Conservation (phyloP, 2,888 invertebrate genomes). For the Drosophila conformis region DNA sequence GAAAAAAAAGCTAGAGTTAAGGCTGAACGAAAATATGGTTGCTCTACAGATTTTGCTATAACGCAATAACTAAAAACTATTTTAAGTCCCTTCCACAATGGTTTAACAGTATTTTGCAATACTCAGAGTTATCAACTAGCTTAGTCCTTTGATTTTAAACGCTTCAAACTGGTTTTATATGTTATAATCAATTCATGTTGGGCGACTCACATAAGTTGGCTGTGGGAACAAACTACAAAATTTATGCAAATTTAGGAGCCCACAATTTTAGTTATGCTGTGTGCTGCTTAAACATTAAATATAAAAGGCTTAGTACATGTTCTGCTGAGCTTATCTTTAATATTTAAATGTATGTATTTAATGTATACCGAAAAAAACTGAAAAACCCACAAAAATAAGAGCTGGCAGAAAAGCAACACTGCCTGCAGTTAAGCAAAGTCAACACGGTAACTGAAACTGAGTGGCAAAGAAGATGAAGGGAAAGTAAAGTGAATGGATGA, state of each 20-base stretch:
- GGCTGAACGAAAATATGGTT: not conserved
- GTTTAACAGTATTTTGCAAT: not conserved
- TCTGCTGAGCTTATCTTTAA: not conserved
- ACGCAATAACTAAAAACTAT: not conserved
- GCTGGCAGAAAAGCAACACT: constrained; percentile 23
- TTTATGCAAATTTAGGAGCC: not conserved
- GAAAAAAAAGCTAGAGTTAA: not conserved
- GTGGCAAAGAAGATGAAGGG: constrained; percentile 6
- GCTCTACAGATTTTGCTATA: not conserved
- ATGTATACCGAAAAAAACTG: not conserved
- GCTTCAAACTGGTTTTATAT: not conserved
- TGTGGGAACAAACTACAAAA: not conserved
- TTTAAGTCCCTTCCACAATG: not conserved
- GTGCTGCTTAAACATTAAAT: not conserved
- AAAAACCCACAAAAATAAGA: not conserved
- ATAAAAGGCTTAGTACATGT: not conserved
- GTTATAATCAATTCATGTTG: not conserved
- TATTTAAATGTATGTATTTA: not conserved
- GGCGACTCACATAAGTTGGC: not conserved
- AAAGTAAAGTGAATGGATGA: not conserved
- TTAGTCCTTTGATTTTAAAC: not conserved
- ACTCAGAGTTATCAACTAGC: not conserved
- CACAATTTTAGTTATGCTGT: not conserved
- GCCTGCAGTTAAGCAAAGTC: constrained; percentile 47
- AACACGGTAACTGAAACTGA: constrained; percentile 38